Base-by-base conservation (phyloP, 2,797 vertebrate genomes). In the Champsocephalus esox region DNA sequence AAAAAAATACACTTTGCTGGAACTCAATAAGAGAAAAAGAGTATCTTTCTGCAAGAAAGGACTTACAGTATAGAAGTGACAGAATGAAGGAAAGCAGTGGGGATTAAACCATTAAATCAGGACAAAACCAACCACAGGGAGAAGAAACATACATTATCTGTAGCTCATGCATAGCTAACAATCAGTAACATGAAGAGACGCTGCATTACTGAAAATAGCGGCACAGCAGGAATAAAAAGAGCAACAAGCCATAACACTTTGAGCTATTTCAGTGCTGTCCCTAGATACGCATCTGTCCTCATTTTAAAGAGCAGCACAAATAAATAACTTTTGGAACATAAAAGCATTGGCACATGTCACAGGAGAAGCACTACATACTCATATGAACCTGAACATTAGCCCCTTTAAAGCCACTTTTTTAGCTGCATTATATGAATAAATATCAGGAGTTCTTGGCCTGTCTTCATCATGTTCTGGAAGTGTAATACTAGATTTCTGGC, bases 141-240 rank as follows among this genome's bases (percentile, higher is more conserved):
- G 55, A 49, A 75, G 14, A 65, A 77, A 75, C 48, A 77, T 8
- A 34, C 45, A 38, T 56, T n/a, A 55, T 50, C 66, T 80, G 48
- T n/a, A n/a, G 72, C 50, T 68, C 60, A 70, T 82, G 74, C 72
- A 77, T 77, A 66, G 64, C 58, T 58, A 83, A 75, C 46, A 62
- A 59, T 41, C 44, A 66, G 32, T 43, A 57, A 70, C 73, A 61
- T 50, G 50, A 82, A 76, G 48, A 50, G 52, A 79, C 64, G 32
- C 49, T 28, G 11, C 46, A 44, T 77, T 68, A 34, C 52, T 74
- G 75, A 77, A 84, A 70, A 72, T 62, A 61, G 61, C 45, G 61
- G 48, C 65, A 70, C 70, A 81, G 74, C 67, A 34, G 58, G 70
- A 71, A 63, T 65, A 79, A 59, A 28, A 79, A 68, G 44, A 50